phyloP scores from a whole-genome alignment of 2,113 vertebrate genomes.

The Siniperca knerii region DNA sequence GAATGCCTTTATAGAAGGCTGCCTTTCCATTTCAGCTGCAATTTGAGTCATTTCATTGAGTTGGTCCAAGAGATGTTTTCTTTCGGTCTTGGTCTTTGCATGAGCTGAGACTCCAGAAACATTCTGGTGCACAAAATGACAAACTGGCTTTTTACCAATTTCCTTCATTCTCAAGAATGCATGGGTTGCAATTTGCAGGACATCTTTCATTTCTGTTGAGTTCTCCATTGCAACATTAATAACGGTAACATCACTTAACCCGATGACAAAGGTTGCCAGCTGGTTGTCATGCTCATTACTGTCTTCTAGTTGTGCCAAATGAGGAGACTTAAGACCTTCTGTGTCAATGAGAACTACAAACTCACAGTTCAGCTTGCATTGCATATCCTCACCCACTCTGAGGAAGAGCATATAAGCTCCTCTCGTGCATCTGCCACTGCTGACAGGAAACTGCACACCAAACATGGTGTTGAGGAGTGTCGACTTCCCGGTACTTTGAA shows the following conservation, averaged over 20 bases:
- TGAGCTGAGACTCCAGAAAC: constrained; percentile 77
- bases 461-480: constrained; percentile 91
- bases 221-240: constrained; percentile 81
- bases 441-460: constrained; percentile 85
- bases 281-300: constrained; percentile 82
- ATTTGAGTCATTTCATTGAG: constrained; percentile 77
- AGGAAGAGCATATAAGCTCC: constrained; percentile 81
- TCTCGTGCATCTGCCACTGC: constrained; percentile 82
- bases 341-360: constrained; percentile 76
- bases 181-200: constrained; percentile 72
- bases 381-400: constrained; percentile 60
- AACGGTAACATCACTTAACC: constrained; percentile 84
- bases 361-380: constrained; percentile 70
- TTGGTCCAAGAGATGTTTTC: constrained; percentile 73
- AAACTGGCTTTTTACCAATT: constrained; percentile 80
- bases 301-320: constrained; percentile 56
- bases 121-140: constrained; percentile 86
- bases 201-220: constrained; percentile 66
- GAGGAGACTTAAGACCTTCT: constrained; percentile 70
- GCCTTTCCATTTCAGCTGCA: constrained; percentile 78
- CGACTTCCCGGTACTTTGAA: constrained; percentile 83
- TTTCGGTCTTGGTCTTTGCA: constrained; percentile 69
- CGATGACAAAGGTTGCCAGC: constrained; percentile 84
- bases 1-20: constrained; percentile 43
- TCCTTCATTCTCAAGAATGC: constrained; percentile 76